phyloP scores from a whole-genome alignment of 2,888 invertebrate species.

The Nomada fabriciana region DNA sequence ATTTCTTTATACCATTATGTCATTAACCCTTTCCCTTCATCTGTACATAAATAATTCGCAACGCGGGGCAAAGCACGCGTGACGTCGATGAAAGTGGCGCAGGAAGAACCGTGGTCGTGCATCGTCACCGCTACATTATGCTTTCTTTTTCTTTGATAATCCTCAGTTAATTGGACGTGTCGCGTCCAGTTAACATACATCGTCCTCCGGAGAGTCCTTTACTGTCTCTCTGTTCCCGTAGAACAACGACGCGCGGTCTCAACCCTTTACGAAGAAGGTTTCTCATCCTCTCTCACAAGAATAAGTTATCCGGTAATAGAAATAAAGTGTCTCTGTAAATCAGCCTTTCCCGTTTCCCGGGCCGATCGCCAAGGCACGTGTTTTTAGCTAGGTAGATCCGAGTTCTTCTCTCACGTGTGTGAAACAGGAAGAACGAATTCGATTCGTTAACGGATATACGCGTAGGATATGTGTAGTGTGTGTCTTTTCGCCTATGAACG shows the following conservation, averaged over 20 bases:
- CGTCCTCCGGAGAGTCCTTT: background rate
- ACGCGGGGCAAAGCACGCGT: background rate
- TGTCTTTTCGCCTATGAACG: constrained; percentile 36
- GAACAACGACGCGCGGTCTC: background rate
- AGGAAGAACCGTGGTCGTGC: background rate
- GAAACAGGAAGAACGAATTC: constrained; percentile 40
- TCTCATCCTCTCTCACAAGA: constrained; percentile 23
- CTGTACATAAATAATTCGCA: constrained; percentile 19
- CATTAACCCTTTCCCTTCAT: constrained; percentile 3
- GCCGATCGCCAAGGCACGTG: constrained; percentile 67
- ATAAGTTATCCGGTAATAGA: constrained; percentile 57
- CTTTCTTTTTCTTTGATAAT: no score
- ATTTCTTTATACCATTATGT: background rate
- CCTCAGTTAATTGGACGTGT: no score
- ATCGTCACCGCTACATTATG: no score
- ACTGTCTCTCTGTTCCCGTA: background rate
- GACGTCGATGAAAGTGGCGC: constrained; percentile 8
- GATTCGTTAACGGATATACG: constrained; percentile 43
- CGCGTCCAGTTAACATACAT: background rate
- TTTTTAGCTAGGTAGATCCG: constrained; percentile 44
- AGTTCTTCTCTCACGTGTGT: constrained; percentile 36
- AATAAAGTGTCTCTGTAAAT: constrained; percentile 62
- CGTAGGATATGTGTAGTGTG: constrained; percentile 64
- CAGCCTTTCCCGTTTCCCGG: constrained; percentile 58
- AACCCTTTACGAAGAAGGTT: background rate